A percentile compares a stretch with the other conserved stretches of the same genome.
phyloP scores from a whole-genome alignment of 2,888 invertebrate genomes.

The Monopis laevigella region DNA sequence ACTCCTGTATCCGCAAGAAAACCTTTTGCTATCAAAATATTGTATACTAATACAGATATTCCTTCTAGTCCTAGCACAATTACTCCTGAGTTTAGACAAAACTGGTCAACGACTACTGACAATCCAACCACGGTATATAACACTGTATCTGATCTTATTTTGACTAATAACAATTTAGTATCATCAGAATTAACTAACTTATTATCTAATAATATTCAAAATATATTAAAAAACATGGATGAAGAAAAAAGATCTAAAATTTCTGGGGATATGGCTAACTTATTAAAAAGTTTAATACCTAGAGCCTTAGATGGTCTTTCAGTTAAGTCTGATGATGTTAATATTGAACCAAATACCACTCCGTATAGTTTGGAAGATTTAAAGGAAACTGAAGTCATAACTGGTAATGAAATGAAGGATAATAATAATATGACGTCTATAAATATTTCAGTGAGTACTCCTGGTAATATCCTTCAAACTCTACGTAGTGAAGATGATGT shows the following conservation, averaged over 20 bases:
- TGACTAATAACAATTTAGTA: conserved; percentile 54
- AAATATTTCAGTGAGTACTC: background rate
- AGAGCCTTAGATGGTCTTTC: conserved; percentile 48
- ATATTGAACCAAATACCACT: conserved; percentile 45
- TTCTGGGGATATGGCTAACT: conserved; percentile 58
- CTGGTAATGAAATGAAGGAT: conserved; percentile 17
- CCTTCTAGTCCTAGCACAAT: conserved; percentile 51
- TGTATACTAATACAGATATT: conserved; percentile 54
- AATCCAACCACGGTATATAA: conserved; percentile 58
- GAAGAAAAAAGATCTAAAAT: conserved; percentile 53
- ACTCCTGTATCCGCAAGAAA: conserved; percentile 53
- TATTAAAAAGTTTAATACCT: conserved; percentile 60
- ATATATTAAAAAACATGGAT: conserved; percentile 54
- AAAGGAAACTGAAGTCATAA: conserved; percentile 37
- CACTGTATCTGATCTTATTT: conserved; percentile 57
- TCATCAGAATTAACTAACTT: conserved; percentile 65
- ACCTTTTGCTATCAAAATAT: conserved; percentile 59
- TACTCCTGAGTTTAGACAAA: conserved; percentile 39
- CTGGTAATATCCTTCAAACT: conserved; percentile 41
- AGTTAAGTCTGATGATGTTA: conserved; percentile 39
- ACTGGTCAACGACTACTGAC: conserved; percentile 46
- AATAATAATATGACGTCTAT: conserved; percentile 21
- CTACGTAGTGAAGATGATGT: conserved; percentile 34
- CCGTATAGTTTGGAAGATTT: conserved; percentile 62
- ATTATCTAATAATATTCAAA: conserved; percentile 56